These are phyloP conservation scores for Melopsittacus undulatus DNA, from an alignment of 2,797 vertebrate genomes.

Conservation along the genomic window DNA sequence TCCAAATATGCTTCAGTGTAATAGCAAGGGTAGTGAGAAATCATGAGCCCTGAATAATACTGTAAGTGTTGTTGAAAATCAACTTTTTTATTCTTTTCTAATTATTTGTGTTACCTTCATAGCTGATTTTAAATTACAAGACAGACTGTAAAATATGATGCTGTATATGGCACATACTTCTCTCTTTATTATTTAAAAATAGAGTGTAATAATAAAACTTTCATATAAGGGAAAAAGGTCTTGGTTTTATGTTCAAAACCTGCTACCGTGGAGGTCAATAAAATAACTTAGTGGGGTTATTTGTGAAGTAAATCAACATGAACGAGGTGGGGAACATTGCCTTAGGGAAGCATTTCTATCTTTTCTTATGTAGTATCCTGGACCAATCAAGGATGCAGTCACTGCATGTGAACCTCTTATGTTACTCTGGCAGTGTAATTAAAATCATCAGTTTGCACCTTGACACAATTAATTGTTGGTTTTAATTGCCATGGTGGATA, in stretches of 20 bases:
- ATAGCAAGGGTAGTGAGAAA: not conserved
- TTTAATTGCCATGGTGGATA: conserved; percentile 13
- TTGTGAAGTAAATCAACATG: conserved; percentile 26
- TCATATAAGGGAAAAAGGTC: not conserved
- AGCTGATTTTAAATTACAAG: not conserved
- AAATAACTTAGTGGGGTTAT: not conserved
- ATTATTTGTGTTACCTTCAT: not conserved
- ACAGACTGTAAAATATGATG: not conserved
- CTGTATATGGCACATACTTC: not conserved
- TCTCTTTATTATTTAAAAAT: not conserved
- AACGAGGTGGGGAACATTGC: not conserved
- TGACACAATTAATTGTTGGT: conserved; percentile 53
- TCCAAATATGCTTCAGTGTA: accelerated
- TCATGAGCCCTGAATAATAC: not conserved
- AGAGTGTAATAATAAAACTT: not conserved
- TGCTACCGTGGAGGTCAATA: not conserved
- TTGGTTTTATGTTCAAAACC: not conserved
- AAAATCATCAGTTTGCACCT: conserved; percentile 40
- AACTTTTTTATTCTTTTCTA: not conserved
- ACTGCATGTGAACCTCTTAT: conserved; percentile 2
- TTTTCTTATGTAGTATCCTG: not conserved
- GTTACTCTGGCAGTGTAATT: conserved; percentile 21
- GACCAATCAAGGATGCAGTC: conserved; percentile 1
- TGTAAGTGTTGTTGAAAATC: not conserved
- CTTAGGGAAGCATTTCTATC: not conserved